phyloP scores from a whole-genome alignment of 2,797 vertebrate species.

The Poeciliopsis gracilis region DNA sequence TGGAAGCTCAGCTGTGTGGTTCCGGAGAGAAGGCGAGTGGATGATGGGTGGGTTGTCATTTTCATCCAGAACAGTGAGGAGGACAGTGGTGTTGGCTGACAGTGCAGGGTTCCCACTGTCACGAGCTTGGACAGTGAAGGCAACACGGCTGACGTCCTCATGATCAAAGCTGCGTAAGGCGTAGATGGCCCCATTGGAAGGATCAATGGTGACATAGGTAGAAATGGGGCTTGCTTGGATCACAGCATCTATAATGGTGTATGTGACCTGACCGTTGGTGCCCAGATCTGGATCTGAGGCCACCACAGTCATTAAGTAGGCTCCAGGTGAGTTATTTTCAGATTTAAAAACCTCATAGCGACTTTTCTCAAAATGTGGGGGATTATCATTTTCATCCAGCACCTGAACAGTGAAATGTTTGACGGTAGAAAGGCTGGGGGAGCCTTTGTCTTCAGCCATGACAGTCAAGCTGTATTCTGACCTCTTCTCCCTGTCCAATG shows the following conservation, averaged over 20 bases:
- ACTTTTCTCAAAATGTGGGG: slow-evolving; percentile 92
- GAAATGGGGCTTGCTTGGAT: slow-evolving; percentile 89
- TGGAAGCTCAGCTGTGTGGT: slow-evolving; percentile 89
- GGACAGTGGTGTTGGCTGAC: slow-evolving; percentile 87
- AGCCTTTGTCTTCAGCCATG: slow-evolving; percentile 93
- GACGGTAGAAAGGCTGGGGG: slow-evolving; percentile 91
- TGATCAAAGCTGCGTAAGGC: slow-evolving; percentile 94
- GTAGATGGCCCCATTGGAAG: slow-evolving; percentile 93
- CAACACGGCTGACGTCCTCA: slow-evolving; percentile 90
- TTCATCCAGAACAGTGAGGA: slow-evolving; percentile 92
- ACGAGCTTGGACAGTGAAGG: slow-evolving; percentile 90
- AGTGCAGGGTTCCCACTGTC: slow-evolving; percentile 87
- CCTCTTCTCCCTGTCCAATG: slow-evolving; percentile 93
- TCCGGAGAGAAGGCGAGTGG: slow-evolving; percentile 85
- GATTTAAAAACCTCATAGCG: slow-evolving; percentile 93
- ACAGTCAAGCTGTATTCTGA: slow-evolving; percentile 96
- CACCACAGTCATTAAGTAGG: slow-evolving; percentile 91
- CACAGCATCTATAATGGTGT: slow-evolving; percentile 88
- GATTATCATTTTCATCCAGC: slow-evolving; percentile 96
- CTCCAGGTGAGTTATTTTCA: slow-evolving; percentile 96
- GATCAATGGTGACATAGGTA: slow-evolving; percentile 94
- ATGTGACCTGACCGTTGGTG: slow-evolving; percentile 95
- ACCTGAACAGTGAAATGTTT: slow-evolving; percentile 97
- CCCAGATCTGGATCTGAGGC: slow-evolving; percentile 94
- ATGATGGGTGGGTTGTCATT: slow-evolving; percentile 94